Evolutionary conservation across 2,113 vertebrate species (phyloP), one percentile per base, ranked within the genome.

Genomic region (Odobenus rosmarus): DNA sequence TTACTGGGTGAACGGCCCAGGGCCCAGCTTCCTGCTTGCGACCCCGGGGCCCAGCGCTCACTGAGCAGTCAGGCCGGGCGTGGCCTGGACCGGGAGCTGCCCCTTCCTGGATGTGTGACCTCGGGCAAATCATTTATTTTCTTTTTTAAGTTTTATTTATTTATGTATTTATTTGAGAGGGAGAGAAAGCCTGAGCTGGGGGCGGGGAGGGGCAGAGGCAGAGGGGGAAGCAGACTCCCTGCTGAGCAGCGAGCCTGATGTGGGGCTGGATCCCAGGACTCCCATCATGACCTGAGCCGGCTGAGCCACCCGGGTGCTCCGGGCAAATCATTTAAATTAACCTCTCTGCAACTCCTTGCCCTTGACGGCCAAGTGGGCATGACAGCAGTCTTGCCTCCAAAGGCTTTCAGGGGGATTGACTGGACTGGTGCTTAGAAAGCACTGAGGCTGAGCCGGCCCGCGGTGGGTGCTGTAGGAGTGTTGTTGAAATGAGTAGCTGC

Each of bases 381-480:
- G 51, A 9, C 26, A 4, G 3, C 6, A 6, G 8, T 10, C 39
- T 24, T 55, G 0, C n/a, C 28, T 82, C 31, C 24, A 4, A 5
- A 53, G 51, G 24, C 85, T n/a, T 14, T 26, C 21, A 55, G 2
- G n/a, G 26, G 71, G 21, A 39, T 6, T 55, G 8, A 33, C 28
- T 1, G 14, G 62, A 53, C 14, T 33, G 23, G 7, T 9, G 4
- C 36, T 55, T 46, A 24, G n/a, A 69, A 13, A 71, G 77, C 77
- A 39, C 62, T 4, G 31, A 0, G 46, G 46, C 31, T 7, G 74
- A 55, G 33, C 71, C 59, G 49, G 36, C 88, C 61, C 33, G 5
- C 71, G 2, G 64, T 23, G n/a, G 15, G 13, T 0, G 28, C 72
- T 26, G 4, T 4, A 0, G 1, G n/a, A 24, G 12, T 33, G 77